Base-by-base conservation (phyloP, 2,888 invertebrate species). In the Tenthredo notha region DNA sequence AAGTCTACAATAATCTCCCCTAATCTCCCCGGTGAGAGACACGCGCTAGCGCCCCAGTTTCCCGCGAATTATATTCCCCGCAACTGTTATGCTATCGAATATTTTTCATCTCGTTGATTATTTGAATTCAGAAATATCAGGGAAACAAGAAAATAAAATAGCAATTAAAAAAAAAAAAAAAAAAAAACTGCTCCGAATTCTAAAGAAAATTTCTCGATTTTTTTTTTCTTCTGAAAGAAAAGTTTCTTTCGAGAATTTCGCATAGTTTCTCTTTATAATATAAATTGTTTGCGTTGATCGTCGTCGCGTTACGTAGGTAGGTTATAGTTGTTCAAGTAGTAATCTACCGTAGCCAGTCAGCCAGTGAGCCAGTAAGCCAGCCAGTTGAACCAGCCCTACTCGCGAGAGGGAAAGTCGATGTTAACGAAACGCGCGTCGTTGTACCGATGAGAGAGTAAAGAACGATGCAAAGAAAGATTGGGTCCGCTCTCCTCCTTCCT, bases 401-500 rank as follows among this genome's bases (percentile, higher is more conserved):
- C 54, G 54, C 54, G 61, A 61, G 61, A 61, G 61, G 61, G 61
- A 61, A 61, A 61, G 61, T 61, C 61, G 61, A 61, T 61, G 61
- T 61, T 61, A 61, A 61, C 61, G 25, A 61, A 61, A 61, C 10
- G 61, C 61, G 54, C 1, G 54, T 54, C 67, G 67, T 67, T 21
- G 33, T 67, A 33, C 1, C 33, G 29, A 33, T 67, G n/a, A 74
- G 43, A 72, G 25, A 72, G 72, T 43, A 43, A 37, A 70, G 33
- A n/a, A 1, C 37, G 37, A 21, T 9, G 29, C 5, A 1, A 74
- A 74, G 72, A 74, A 74, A 74, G 72, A 74, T 74, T 74, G 72
- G 72, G 43, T 74, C 72, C 72, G 72, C 43, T 74, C 43, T 74
- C 72, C 72, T 74, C 72, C 72, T 18, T 70, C 40, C 43, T 43